Conservation (phyloP, 92 coral and sea anemone species). For the Epizoanthus ramosus region DNA sequence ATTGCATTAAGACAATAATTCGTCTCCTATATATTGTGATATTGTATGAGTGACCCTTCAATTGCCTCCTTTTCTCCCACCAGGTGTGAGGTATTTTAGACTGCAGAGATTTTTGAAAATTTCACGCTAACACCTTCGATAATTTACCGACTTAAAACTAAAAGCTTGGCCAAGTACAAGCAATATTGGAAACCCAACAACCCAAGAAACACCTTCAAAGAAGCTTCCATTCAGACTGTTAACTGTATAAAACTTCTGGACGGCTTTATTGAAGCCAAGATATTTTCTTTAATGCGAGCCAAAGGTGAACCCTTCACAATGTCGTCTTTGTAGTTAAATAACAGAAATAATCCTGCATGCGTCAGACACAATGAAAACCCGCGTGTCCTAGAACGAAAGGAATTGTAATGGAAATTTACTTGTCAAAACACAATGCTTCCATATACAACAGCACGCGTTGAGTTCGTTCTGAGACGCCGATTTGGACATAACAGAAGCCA, state of each 20-base stretch:
- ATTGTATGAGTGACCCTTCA: conserved; percentile 44
- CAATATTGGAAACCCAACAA: conserved; percentile 23
- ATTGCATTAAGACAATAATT: conserved; percentile 47
- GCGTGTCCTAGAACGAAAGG: conserved; percentile 56
- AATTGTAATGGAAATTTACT: conserved; percentile 79
- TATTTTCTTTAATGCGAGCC: conserved; percentile 19
- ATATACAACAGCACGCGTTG: conserved; percentile 61
- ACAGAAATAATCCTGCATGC: conserved; percentile 72
- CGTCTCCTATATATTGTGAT: conserved; percentile 39
- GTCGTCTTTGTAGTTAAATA: conserved; percentile 34
- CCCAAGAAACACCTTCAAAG: background rate
- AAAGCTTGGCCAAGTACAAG: background rate
- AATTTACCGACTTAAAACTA: background rate
- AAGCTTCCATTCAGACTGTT: conserved; percentile 6
- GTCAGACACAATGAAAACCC: conserved; percentile 55
- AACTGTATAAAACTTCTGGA: background rate
- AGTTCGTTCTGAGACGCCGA: conserved; percentile 36
- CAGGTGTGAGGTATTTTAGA: conserved; percentile 57
- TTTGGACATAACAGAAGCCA: conserved; percentile 41
- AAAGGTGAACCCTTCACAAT: conserved; percentile 23
- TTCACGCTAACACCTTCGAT: conserved; percentile 32
- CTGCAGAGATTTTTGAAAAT: background rate
- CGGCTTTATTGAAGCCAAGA: background rate
- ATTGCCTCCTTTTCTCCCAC: conserved; percentile 45
- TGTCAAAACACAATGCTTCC: conserved; percentile 62